phyloP scores from a whole-genome alignment of 2,797 vertebrate species.

The Paratrypauchen microcephalus region DNA sequence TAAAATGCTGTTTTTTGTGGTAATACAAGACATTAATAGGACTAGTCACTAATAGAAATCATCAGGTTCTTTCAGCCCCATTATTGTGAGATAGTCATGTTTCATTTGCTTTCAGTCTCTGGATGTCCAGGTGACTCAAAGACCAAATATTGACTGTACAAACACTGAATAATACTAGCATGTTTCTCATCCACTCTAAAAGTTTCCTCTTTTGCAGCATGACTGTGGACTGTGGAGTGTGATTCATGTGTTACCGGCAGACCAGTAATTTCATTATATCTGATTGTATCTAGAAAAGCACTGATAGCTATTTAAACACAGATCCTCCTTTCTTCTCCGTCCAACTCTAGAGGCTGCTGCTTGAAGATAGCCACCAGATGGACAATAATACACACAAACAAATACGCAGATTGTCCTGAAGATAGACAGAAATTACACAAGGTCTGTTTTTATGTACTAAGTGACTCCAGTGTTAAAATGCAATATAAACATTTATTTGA shows the following conservation, averaged over 20 bases:
- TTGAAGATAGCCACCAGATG: conserved; percentile 59
- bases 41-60: no score
- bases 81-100: neutral
- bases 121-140: conserved; percentile 8
- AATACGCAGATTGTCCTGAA: conserved; percentile 41
- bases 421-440: conserved; percentile 51
- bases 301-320: conserved; percentile 49
- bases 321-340: conserved; percentile 52
- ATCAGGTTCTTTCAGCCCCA: neutral
- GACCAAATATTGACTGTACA: conserved; percentile 6
- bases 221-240: conserved; percentile 36
- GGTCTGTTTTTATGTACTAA: conserved; percentile 26
- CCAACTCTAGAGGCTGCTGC: conserved; percentile 60
- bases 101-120: neutral
- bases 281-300: conserved; percentile 59
- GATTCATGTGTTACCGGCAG: conserved; percentile 68
- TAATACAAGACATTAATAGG: no score
- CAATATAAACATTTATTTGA: neutral
- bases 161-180: conserved; percentile 5
- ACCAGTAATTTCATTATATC: conserved; percentile 66
- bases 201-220: conserved; percentile 24
- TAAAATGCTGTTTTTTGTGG: no score
- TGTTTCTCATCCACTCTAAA: conserved; percentile 9
- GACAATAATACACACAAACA: conserved; percentile 36
- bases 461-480: neutral